Evolutionary conservation across 2,797 vertebrate genomes (phyloP).

Genomic region (Poeciliopsis infans): DNA sequence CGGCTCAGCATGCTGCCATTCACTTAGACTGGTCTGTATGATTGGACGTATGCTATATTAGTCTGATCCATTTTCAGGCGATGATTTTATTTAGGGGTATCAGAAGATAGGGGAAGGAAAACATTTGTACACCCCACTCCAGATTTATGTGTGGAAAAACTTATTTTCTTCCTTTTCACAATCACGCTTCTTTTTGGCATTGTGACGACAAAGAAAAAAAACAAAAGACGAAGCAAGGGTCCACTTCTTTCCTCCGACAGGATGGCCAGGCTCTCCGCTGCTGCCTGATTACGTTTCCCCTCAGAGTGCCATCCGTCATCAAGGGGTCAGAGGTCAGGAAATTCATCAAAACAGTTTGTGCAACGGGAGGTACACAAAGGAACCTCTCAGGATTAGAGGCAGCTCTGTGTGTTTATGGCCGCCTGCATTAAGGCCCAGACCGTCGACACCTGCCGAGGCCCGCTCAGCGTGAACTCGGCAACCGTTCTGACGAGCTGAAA

Average conservation of each 20-base stretch:
- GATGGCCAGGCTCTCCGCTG: constrained; percentile 67
- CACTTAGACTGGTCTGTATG: neutral
- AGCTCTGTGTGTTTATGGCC: constrained; percentile 89
- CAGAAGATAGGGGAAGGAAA: neutral
- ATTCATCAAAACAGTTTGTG: constrained; percentile 97
- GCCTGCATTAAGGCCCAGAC: constrained; percentile 85
- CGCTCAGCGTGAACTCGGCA: constrained; percentile 83
- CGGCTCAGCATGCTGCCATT: neutral
- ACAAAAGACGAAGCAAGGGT: constrained; percentile 62
- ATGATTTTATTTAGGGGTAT: neutral
- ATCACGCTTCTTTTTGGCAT: neutral
- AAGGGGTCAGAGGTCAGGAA: constrained; percentile 84
- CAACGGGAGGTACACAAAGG: constrained; percentile 89
- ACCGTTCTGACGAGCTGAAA: constrained; percentile 78
- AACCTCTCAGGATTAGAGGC: constrained; percentile 90
- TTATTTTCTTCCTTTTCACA: neutral
- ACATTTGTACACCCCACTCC: neutral
- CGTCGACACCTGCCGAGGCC: constrained; percentile 67
- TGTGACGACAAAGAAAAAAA: constrained; percentile 39
- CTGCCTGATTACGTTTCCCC: constrained; percentile 82
- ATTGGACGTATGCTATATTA: neutral
- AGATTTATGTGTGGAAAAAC: neutral
- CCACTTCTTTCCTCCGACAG: constrained; percentile 82
- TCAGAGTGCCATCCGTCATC: constrained; percentile 84
- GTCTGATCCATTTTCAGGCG: neutral